Evolutionary conservation across 2,888 invertebrate genomes (phyloP).

Genomic region (Drosophila maculinotata): DNA sequence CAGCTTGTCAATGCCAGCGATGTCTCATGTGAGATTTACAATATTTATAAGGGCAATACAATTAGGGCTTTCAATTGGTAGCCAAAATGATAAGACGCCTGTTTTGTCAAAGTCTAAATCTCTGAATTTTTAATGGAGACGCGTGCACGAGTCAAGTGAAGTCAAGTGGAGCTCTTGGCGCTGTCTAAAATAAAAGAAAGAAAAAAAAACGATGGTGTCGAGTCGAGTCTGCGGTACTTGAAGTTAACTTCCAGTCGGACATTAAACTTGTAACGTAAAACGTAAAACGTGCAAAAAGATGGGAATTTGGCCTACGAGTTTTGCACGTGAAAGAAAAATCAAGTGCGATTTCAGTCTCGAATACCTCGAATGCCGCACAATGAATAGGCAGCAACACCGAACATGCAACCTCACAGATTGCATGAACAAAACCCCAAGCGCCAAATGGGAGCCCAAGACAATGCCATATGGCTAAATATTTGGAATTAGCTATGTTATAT

Average conservation of each 20-base stretch:
- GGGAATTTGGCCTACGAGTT: constrained; percentile 60
- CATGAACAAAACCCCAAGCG: constrained; percentile 48
- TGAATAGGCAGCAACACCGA: constrained; percentile 66
- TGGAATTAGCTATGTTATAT: constrained; percentile 59
- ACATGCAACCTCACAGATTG: constrained; percentile 69
- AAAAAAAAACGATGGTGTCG: constrained; percentile 22
- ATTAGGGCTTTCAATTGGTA: not conserved
- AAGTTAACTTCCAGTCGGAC: constrained; percentile 58
- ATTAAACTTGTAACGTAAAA: constrained; percentile 65
- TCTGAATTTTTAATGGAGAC: constrained; percentile 8
- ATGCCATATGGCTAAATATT: constrained; percentile 58
- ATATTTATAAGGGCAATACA: not conserved
- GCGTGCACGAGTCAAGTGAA: constrained; percentile 40
- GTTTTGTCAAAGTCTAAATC: constrained; percentile 24
- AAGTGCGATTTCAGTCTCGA: constrained; percentile 66
- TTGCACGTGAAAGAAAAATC: constrained; percentile 52
- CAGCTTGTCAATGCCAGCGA: constrained; percentile 15
- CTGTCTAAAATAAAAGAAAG: constrained; percentile 21
- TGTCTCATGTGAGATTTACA: not conserved
- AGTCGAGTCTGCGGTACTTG: constrained; percentile 1
- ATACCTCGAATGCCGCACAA: constrained; percentile 69
- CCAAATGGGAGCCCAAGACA: constrained; percentile 26
- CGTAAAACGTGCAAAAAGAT: constrained; percentile 60
- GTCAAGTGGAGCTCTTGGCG: constrained; percentile 32
- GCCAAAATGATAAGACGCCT: constrained; percentile 13